Evolutionary conservation across 2,888 invertebrate genomes (phyloP), one percentile per base, ranked within the genome.

Genomic region (Eupithecia dodoneata): DNA sequence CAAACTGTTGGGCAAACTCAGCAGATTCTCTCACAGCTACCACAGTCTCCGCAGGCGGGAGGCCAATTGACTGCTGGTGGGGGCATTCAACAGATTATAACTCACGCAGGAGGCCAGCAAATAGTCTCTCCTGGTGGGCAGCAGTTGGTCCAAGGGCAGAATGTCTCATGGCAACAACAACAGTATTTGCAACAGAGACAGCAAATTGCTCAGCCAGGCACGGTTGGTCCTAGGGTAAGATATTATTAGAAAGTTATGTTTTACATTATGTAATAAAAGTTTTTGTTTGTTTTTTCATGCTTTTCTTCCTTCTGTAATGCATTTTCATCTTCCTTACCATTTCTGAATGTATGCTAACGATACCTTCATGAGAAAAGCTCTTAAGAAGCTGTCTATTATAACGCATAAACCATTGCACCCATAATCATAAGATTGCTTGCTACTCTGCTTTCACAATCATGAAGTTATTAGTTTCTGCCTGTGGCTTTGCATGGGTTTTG

Each of bases 81-180:
- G 59, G 93, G 93, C n/a, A 92, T 95, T 41, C 94, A 95, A 82
- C 95, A 95, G 85, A 94, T 95, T 45, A 95, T 95, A 77, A 94
- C 94, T 0, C 95, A 95, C 83, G 92, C 94, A 52, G 93, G 93
- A 4, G 93, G 93, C 0, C 95, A 95, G 83, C 95, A 95, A 83
- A 93, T 95, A 47, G 92, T 95, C 9, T 93, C 94, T 0, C 94
- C 95, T 0, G 93, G 94, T 0, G 94, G 93, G 0, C 94, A 94
- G 77, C 94, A 94, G 79, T 91, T 94, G 42, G 92, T 94, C 12
- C 94, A 93, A 83, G 93, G 92, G 2, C 95, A 93, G 84, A 93
- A 92, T 85, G 94, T 95, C 12, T 90, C 94, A 0, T 94, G 94
- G 94, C 95, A 94, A 79, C 95, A 95, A 78, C 95, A 95, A 81